Conservation (phyloP, 2,888 invertebrate genomes). For the Gari tellinella region DNA sequence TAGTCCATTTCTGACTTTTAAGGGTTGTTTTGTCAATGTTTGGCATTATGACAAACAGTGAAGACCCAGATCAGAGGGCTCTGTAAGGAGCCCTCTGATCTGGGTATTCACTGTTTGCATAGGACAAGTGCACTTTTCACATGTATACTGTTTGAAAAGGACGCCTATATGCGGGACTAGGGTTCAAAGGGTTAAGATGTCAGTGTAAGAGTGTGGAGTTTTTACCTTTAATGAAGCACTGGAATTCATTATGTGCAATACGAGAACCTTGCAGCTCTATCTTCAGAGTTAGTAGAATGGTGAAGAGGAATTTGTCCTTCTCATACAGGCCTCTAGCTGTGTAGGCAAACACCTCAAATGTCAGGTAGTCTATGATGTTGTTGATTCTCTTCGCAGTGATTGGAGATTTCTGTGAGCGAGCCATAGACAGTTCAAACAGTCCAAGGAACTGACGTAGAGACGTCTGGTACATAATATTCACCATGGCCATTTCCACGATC, state of each 20-base stretch:
- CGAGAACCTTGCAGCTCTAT: slow-evolving; percentile 93
- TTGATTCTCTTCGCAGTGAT: slow-evolving; percentile 92
- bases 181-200: too few species aligned
- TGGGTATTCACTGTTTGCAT: too few species aligned
- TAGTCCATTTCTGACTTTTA: too few species aligned
- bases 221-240: slow-evolving; percentile 97
- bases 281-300: slow-evolving; percentile 97
- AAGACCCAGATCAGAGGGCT: too few species aligned
- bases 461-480: slow-evolving; percentile 98
- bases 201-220: too few species aligned
- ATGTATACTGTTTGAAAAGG: too few species aligned
- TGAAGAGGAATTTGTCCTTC: slow-evolving; percentile 95
- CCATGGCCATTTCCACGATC: slow-evolving; percentile 98
- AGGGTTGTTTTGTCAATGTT: too few species aligned
- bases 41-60: too few species aligned
- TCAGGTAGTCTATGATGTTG: slow-evolving; percentile 94
- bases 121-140: too few species aligned
- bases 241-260: slow-evolving; percentile 95
- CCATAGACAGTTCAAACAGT: slow-evolving; percentile 97
- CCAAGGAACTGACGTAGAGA: slow-evolving; percentile 96
- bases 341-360: slow-evolving; percentile 96
- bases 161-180: too few species aligned
- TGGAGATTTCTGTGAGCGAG: slow-evolving; percentile 91
- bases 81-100: too few species aligned
- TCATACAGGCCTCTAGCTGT: slow-evolving; percentile 96